Conservation (phyloP, 2,797 vertebrate genomes). For the Scyliorhinus canicula region DNA sequence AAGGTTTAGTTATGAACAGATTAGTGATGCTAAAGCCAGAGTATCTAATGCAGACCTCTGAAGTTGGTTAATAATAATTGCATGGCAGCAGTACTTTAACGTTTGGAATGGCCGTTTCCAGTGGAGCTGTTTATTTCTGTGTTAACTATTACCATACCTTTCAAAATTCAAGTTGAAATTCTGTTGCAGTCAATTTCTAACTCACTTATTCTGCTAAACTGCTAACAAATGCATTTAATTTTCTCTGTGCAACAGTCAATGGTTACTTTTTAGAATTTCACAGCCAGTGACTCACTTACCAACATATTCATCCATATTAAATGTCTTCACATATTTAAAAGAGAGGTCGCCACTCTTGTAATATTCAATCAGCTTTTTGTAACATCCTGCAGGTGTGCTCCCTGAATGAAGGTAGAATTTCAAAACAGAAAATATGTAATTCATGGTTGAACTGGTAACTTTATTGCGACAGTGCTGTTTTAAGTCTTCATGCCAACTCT, state of each 20-base stretch:
- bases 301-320: slow-evolving; percentile 76
- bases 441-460: not conserved
- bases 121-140: not conserved
- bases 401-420: slow-evolving; percentile 51
- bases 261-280: not conserved
- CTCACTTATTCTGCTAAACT: not conserved
- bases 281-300: slow-evolving; percentile 50
- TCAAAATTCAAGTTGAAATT: not conserved
- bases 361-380: slow-evolving; percentile 70
- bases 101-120: not conserved
- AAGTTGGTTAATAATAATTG: not conserved
- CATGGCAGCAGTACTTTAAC: not conserved
- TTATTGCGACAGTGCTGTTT: not conserved
- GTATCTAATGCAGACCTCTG: not conserved
- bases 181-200: not conserved
- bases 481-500: not conserved
- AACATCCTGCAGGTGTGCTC: slow-evolving; percentile 69
- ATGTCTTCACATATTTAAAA: slow-evolving; percentile 73
- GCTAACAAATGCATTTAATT: not conserved
- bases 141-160: not conserved
- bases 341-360: slow-evolving; percentile 67
- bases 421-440: slow-evolving; percentile 30
- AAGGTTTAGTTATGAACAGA: not conserved
- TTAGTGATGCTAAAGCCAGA: not conserved
- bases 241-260: not conserved